Percentiles rank a stretch among this genome's conserved stretches.
These are phyloP conservation scores for Campopleginae sp. DNA, from an alignment of 2,888 invertebrate species.

Conservation along the genomic window DNA sequence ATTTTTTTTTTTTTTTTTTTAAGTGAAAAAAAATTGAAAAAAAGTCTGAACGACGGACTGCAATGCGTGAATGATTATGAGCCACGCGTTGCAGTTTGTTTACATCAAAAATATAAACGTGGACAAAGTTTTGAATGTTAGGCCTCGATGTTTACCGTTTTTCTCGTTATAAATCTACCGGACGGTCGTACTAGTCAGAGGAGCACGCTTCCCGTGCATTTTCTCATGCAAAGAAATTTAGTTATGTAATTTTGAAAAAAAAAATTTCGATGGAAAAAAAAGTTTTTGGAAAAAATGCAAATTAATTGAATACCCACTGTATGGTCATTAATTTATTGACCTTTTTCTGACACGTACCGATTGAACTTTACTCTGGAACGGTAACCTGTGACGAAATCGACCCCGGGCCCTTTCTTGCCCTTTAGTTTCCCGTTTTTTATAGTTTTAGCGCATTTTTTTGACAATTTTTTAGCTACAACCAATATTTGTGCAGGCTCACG, in stretches of 20 bases:
- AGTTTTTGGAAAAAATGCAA: not conserved
- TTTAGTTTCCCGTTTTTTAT: too few species aligned
- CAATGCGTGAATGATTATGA: slow-evolving; percentile 1
- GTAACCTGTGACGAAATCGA: too few species aligned
- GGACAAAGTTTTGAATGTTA: not conserved
- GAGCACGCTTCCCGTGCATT: not conserved
- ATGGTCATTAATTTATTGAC: not conserved
- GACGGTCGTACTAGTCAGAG: not conserved
- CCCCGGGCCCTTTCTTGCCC: too few species aligned
- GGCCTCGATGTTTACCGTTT: not conserved
- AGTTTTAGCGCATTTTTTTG: too few species aligned
- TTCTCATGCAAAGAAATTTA: not conserved
- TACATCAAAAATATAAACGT: not conserved
- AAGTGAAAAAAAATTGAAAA: not conserved
- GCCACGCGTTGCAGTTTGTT: slow-evolving; percentile 8
- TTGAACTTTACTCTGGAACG: too few species aligned
- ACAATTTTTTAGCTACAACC: too few species aligned
- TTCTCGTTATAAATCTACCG: not conserved
- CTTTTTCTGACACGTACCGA: not conserved
- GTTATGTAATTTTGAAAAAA: not conserved
- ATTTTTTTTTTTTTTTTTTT: too few species aligned
- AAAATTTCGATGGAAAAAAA: not conserved
- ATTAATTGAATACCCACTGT: not conserved
- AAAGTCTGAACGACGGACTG: not conserved
- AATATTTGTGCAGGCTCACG: too few species aligned